These are phyloP conservation scores for Lasioglossum pauxillum DNA, from an alignment of 2,888 invertebrate genomes.

Conservation along the genomic window DNA sequence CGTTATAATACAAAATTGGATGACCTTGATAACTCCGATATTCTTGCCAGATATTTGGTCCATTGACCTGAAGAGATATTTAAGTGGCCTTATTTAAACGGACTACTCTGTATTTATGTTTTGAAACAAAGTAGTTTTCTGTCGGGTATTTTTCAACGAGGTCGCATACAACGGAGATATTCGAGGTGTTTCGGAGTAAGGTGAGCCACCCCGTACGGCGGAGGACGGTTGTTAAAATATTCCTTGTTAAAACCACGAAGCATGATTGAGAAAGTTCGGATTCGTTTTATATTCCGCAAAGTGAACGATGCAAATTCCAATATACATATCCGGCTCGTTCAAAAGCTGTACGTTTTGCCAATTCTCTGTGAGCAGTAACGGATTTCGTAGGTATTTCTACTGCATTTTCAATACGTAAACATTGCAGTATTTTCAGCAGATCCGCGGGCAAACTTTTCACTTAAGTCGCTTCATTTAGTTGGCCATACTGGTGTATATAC, in stretches of 20 bases:
- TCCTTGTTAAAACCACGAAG: slow-evolving; percentile 19
- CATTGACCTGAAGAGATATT: too few relatives aligned
- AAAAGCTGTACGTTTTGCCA: slow-evolving; percentile 40
- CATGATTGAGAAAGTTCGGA: slow-evolving; percentile 19
- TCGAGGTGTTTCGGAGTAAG: background rate
- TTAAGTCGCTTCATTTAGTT: slow-evolving; percentile 81
- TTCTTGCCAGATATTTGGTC: too few relatives aligned
- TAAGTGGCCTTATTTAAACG: too few relatives aligned
- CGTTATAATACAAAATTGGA: too few relatives aligned
- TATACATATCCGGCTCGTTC: slow-evolving; percentile 33
- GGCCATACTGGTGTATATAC: slow-evolving; percentile 56
- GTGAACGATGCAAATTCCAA: slow-evolving; percentile 59
- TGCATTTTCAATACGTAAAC: slow-evolving; percentile 77
- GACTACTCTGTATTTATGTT: background rate
- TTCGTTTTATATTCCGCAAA: slow-evolving; percentile 60
- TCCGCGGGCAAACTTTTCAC: slow-evolving; percentile 79
- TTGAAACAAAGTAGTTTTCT: background rate
- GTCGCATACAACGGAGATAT: background rate
- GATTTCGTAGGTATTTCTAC: slow-evolving; percentile 66
- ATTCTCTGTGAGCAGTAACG: slow-evolving; percentile 51
- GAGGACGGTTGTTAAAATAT: slow-evolving; percentile 6
- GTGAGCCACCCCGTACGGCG: background rate
- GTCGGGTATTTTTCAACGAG: background rate
- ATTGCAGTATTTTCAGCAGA: slow-evolving; percentile 76
- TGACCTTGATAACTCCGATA: too few relatives aligned